Conservation (phyloP, 1,140 invertebrate genomes). For the Rhopalosiphum maidis region DNA sequence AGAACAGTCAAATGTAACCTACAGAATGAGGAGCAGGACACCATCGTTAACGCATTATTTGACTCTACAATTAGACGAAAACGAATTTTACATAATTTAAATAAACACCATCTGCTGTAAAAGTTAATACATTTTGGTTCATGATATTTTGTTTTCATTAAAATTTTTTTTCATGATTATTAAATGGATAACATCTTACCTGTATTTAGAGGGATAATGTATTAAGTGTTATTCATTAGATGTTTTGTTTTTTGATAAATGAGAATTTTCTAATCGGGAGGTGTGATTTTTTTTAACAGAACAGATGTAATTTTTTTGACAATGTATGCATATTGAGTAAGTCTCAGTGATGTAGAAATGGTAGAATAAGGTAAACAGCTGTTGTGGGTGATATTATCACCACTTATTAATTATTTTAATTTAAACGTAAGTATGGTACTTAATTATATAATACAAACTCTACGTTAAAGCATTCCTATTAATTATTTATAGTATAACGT, state of each 20-base stretch:
- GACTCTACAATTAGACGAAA: constrained; percentile 47
- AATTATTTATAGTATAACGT: constrained; percentile 40
- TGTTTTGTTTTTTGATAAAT: constrained; percentile 51
- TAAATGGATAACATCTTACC: constrained; percentile 24
- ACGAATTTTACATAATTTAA: constrained; percentile 45
- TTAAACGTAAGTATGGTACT: constrained; percentile 2
- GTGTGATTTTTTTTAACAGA: constrained; percentile 43
- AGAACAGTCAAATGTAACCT: constrained; percentile 54
- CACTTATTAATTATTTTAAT: constrained; percentile 21
- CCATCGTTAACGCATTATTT: constrained; percentile 32
- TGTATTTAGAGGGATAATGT: constrained; percentile 45
- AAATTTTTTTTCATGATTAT: constrained; percentile 36
- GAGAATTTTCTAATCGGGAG: constrained; percentile 34
- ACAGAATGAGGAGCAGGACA: constrained; percentile 27
- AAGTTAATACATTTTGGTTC: constrained; percentile 42
- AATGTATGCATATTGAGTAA: constrained; percentile 31
- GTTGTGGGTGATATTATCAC: neutral
- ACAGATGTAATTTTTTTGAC: constrained; percentile 14
- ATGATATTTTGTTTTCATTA: constrained; percentile 19
- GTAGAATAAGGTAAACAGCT: constrained; percentile 32
- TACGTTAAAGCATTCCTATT: constrained; percentile 44
- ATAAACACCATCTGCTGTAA: constrained; percentile 45
- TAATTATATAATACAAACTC: neutral
- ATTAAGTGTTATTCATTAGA: constrained; percentile 45
- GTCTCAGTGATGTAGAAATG: constrained; percentile 35